Percentiles rank a stretch among this genome's conserved stretches.
Evolutionary conservation across 2,113 vertebrate genomes (phyloP).

Genomic region (Vicugna pacos): DNA sequence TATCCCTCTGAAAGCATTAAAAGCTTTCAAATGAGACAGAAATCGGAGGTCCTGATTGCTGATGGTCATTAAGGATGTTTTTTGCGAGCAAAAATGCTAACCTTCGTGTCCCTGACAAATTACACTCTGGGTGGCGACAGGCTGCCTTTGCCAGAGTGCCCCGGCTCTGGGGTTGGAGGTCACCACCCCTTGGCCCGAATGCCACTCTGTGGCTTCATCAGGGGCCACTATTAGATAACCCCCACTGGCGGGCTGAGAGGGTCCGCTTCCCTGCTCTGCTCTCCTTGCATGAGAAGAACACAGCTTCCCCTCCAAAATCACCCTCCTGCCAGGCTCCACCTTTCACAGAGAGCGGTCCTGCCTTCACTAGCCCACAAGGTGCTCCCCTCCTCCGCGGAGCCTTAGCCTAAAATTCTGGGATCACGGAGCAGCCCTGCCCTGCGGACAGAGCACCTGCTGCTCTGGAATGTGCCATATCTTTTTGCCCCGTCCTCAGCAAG

Average conservation of each 20-base stretch:
- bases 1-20: conserved; percentile 84
- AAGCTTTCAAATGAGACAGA: conserved; percentile 85
- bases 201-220: conserved; percentile 72
- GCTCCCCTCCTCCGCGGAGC: neutral
- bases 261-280: neutral
- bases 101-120: conserved; percentile 82
- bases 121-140: conserved; percentile 75
- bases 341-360: neutral
- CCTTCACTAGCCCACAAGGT: neutral
- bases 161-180: conserved; percentile 68
- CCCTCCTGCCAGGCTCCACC: neutral
- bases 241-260: neutral
- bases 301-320: neutral
- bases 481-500: neutral
- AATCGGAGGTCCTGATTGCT: conserved; percentile 85
- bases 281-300: neutral
- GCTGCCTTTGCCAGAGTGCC: conserved; percentile 65
- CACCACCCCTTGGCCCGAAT: conserved; percentile 67
- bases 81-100: conserved; percentile 83
- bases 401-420: neutral
- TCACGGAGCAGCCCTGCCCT: neutral
- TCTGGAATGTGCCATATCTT: neutral
- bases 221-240: conserved; percentile 64
- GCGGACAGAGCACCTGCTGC: neutral
- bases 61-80: conserved; percentile 85